phyloP scores from a whole-genome alignment of 2,888 invertebrate species.

The Chromoteleia sp. region DNA sequence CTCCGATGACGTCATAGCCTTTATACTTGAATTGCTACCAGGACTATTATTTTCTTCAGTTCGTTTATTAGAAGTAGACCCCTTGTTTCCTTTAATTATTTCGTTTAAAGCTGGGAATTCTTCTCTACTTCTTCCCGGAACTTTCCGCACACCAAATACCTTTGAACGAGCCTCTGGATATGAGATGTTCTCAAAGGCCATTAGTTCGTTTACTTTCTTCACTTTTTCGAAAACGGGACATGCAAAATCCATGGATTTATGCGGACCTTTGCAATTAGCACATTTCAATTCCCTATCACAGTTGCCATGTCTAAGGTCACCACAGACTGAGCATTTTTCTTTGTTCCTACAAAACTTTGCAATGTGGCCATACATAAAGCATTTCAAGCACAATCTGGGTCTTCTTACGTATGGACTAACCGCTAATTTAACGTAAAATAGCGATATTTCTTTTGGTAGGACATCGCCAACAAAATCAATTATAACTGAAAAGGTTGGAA shows the following conservation, averaged over 20 bases:
- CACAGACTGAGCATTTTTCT: conserved; percentile 21
- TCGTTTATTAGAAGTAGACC: background rate
- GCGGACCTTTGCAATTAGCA: conserved; percentile 22
- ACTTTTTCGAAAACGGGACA: conserved; percentile 22
- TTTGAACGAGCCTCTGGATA: conserved; percentile 7
- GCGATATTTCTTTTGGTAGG: conserved; percentile 7
- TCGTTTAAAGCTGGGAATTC: too few relatives aligned
- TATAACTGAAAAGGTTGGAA: conserved; percentile 26
- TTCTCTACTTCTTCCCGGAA: background rate
- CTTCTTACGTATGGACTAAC: conserved; percentile 15
- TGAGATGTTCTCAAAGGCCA: conserved; percentile 29
- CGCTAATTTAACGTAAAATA: conserved; percentile 8
- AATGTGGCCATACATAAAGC: conserved; percentile 18
- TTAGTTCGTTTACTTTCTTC: background rate
- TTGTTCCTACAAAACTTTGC: conserved; percentile 15
- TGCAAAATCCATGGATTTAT: conserved; percentile 17
- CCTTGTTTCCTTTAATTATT: too few relatives aligned
- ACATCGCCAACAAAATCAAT: conserved; percentile 15
- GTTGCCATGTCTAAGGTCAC: conserved; percentile 19
- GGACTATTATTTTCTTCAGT: background rate
- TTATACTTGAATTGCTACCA: too few relatives aligned
- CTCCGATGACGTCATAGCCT: too few relatives aligned
- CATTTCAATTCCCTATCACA: conserved; percentile 10
- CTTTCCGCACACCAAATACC: conserved; percentile 7
- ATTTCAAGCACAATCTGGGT: conserved; percentile 26